phyloP scores from a whole-genome alignment of 2,888 invertebrate genomes.

The Melanchra persicariae region DNA sequence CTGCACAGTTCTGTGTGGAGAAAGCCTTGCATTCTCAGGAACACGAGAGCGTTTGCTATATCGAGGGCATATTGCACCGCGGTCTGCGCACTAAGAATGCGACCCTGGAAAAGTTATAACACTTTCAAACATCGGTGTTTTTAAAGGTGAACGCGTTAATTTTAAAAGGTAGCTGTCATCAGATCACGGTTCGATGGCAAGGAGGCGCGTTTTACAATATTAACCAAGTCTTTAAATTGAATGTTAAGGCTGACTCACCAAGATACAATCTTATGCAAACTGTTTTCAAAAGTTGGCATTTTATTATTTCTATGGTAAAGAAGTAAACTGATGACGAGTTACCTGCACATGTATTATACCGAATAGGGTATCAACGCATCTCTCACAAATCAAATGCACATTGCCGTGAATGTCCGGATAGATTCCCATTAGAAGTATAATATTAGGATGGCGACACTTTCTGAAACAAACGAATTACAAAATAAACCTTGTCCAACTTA shows the following conservation, averaged over 20 bases:
- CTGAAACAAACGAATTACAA: constrained; percentile 71
- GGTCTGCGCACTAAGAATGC: constrained; percentile 83
- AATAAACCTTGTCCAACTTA: background rate
- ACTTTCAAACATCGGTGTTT: constrained; percentile 18
- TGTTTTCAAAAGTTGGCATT: constrained; percentile 6
- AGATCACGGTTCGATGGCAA: background rate
- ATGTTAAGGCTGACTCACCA: constrained; percentile 17
- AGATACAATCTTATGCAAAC: constrained; percentile 26
- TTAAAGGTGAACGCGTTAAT: constrained; percentile 11
- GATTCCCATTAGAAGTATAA: constrained; percentile 88
- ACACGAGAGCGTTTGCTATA: constrained; percentile 85
- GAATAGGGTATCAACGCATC: constrained; percentile 84
- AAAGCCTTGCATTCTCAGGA: constrained; percentile 87
- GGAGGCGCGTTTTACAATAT: background rate
- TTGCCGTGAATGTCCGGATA: constrained; percentile 82
- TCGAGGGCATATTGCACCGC: constrained; percentile 85
- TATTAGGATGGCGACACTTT: constrained; percentile 89
- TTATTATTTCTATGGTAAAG: background rate
- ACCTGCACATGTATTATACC: constrained; percentile 87
- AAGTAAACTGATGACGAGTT: constrained; percentile 6
- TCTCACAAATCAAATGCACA: constrained; percentile 87
- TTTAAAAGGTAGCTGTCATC: background rate
- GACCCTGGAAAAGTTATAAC: constrained; percentile 74
- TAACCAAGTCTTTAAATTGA: constrained; percentile 12
- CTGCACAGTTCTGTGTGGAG: constrained; percentile 87